Conservation (phyloP, 2,888 invertebrate species). For the Pandemis corylana region DNA sequence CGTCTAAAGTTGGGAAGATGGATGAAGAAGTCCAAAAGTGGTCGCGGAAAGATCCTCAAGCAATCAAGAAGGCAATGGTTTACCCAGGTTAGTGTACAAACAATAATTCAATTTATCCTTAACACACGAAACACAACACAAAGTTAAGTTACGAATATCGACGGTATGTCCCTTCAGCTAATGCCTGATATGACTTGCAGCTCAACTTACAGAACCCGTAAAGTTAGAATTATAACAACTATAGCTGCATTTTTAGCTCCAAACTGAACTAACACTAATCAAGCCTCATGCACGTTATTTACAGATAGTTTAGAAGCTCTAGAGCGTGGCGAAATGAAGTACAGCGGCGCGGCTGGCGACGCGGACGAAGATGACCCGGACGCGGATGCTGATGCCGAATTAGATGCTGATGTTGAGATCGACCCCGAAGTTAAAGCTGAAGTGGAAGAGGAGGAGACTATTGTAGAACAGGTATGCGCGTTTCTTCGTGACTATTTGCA, state of each 20-base stretch:
- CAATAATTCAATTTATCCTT: not conserved
- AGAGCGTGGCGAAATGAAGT: constrained; percentile 95
- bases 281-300: constrained; percentile 40
- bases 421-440: constrained; percentile 83
- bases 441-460: constrained; percentile 85
- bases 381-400: constrained; percentile 79
- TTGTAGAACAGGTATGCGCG: constrained; percentile 64
- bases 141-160: no score
- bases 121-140: no score
- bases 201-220: not conserved
- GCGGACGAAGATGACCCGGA: constrained; percentile 86
- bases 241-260: not conserved
- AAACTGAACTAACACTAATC: not conserved
- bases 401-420: constrained; percentile 83
- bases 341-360: constrained; percentile 88
- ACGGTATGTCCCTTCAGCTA: no score
- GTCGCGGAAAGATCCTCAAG: constrained; percentile 97
- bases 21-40: constrained; percentile 99
- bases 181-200: not conserved
- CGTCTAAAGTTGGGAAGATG: constrained; percentile 97
- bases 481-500: no score
- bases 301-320: constrained; percentile 91
- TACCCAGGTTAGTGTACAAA: constrained; percentile 88
- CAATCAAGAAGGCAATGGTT: constrained; percentile 97
- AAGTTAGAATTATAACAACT: not conserved